phyloP scores from a whole-genome alignment of 2,888 invertebrate species.

The Oscheius sp. region DNA sequence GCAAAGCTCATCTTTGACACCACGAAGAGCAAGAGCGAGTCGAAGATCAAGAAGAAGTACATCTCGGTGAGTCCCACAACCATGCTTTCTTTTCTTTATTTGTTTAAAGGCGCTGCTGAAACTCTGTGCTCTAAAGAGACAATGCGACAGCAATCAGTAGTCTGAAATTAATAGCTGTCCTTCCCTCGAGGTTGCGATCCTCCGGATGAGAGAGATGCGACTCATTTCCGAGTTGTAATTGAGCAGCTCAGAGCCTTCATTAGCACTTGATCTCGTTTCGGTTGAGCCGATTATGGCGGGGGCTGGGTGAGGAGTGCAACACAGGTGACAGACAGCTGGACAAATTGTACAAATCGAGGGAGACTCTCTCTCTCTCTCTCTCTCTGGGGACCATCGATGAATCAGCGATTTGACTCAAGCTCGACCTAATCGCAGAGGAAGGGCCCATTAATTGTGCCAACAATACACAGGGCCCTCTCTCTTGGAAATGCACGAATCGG shows the following conservation, averaged over 20 bases:
- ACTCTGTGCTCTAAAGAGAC: neutral
- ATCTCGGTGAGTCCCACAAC: slow-evolving; percentile 45
- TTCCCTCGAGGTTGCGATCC: neutral
- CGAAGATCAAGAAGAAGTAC: slow-evolving; percentile 62
- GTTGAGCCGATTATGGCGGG: slow-evolving; percentile 29
- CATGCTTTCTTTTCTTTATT: neutral
- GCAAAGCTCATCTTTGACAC: slow-evolving; percentile 74
- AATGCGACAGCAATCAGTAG: neutral
- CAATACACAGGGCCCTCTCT: slow-evolving; percentile 7
- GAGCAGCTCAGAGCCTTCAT: slow-evolving; percentile 29
- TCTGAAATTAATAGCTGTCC: neutral
- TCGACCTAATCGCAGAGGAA: slow-evolving; percentile 29
- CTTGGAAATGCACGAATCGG: neutral
- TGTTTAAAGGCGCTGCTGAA: neutral
- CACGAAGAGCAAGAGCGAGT: slow-evolving; percentile 73
- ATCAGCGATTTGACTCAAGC: slow-evolving; percentile 33
- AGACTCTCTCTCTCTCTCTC: neutral
- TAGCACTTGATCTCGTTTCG: slow-evolving; percentile 36
- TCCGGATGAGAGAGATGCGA: slow-evolving; percentile 20
- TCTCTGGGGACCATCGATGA: slow-evolving; percentile 25
- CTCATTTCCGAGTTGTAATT: slow-evolving; percentile 38
- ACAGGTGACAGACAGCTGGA: slow-evolving; percentile 31
- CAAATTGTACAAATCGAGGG: slow-evolving; percentile 15
- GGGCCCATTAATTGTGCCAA: slow-evolving; percentile 30
- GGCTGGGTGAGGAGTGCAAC: neutral